Evolutionary conservation across 2,888 invertebrate species (phyloP), one percentile per base, ranked within the genome.

Genomic region (Eupeodes latifasciatus): DNA sequence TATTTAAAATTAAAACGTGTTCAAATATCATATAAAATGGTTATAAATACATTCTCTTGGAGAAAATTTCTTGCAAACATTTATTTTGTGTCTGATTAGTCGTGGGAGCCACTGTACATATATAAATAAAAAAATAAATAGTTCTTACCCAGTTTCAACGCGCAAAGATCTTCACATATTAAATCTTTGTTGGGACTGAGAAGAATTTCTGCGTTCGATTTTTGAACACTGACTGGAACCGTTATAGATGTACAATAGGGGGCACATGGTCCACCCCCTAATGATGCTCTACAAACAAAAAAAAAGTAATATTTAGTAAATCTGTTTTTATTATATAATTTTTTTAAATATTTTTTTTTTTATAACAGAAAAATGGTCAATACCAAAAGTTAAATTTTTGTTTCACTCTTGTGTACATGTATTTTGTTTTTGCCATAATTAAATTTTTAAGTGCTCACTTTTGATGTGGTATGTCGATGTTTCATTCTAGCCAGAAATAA

Each of bases 101-200:
- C 0, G 27, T 27, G 27, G 27, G 3, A 27, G 40, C 6, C 40
- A 9, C 40, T 40, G 40, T 40, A 40, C 5, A 27, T 40, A 40
- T 0, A 27, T 55, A 10, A 55, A 12, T 55, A 0, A 6, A 57
- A 12, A 36, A 34, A 34, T 11, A 36, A 34, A 6, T 5, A 36
- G n/a, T n/a, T 10, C 92, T 91, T 91, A 94, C 95, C 96, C 64
- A 96, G 93, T 82, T 94, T 94, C 91, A 95, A 95, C 77, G 93
- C 92, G 92, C 96, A 96, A 75, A 96, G 94, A 51, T 95, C 93
- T 0, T 95, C 94, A 90, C 96, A 96, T 79, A 96, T 95, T 69
- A 92, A 93, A 27, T 87, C 44, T 71, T 89, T 81, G 72, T 90
- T 90, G 62, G 89, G 78, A 69, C 89, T 88, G 80, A 91, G 87